Conservation (phyloP, 2,888 invertebrate genomes). For the Drosophila seclusa region DNA sequence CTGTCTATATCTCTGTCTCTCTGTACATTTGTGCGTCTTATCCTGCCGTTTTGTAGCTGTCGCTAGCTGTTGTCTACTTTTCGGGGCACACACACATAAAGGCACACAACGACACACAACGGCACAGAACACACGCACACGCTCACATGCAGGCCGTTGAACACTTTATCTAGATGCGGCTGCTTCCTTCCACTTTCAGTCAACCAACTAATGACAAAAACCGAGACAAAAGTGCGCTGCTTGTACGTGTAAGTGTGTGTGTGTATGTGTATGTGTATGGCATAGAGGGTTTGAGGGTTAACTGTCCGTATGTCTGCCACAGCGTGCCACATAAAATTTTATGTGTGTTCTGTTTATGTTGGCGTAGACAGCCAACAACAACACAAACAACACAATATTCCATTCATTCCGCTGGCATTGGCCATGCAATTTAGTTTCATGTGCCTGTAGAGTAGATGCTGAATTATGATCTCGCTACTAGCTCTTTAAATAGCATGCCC, state of each 20-base stretch:
- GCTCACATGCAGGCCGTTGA: constrained; percentile 74
- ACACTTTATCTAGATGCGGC: constrained; percentile 73
- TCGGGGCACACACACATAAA: constrained; percentile 41
- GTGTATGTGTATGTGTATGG: constrained; percentile 12
- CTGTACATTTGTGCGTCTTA: constrained; percentile 57
- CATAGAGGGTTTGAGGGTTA: constrained; percentile 14
- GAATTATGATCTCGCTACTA: constrained; percentile 69
- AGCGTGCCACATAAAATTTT: constrained; percentile 72
- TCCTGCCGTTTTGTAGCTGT: constrained; percentile 74
- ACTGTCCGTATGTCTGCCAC: constrained; percentile 38
- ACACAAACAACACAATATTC: constrained; percentile 17
- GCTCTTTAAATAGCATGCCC: constrained; percentile 60
- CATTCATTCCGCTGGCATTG: constrained; percentile 50
- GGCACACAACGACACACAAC: constrained; percentile 28
- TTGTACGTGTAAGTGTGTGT: constrained; percentile 9
- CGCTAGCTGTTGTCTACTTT: constrained; percentile 71
- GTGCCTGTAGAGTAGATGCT: constrained; percentile 65
- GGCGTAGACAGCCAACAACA: constrained; percentile 52
- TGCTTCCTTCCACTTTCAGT: constrained; percentile 54
- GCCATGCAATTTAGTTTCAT: constrained; percentile 72
- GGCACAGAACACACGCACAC: constrained; percentile 6
- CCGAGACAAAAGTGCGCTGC: constrained; percentile 71
- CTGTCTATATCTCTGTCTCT: constrained; percentile 19
- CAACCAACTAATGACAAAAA: constrained; percentile 74
- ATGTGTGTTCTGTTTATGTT: constrained; percentile 69